These are phyloP conservation scores for Alsophila aescularia DNA, from an alignment of 2,888 invertebrate species.

Conservation along the genomic window DNA sequence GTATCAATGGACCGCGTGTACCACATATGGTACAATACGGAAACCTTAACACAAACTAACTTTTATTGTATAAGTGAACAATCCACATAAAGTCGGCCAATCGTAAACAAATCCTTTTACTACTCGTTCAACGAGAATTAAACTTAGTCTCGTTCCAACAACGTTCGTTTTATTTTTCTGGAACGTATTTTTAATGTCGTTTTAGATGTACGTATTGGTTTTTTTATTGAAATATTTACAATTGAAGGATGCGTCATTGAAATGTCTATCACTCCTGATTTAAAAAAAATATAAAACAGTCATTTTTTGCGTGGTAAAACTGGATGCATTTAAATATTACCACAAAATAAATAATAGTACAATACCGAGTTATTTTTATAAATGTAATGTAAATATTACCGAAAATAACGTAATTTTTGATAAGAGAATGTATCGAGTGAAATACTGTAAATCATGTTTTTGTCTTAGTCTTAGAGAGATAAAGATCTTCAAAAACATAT, in stretches of 20 bases:
- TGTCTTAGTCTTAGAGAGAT: too few species aligned
- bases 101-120: constrained; percentile 25
- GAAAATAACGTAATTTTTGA: too few species aligned
- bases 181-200: constrained; percentile 9
- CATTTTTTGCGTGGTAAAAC: constrained; percentile 23
- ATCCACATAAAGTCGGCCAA: constrained; percentile 29
- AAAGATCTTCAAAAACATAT: too few species aligned
- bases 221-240: constrained; percentile 18
- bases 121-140: constrained; percentile 16
- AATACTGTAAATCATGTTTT: too few species aligned
- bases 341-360: too few species aligned
- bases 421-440: too few species aligned
- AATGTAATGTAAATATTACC: too few species aligned
- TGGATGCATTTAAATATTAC: neutral
- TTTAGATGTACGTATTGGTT: constrained; percentile 8
- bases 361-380: too few species aligned
- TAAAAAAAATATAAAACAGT: constrained; percentile 14
- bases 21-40: constrained; percentile 15
- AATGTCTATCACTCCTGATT: constrained; percentile 27
- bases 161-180: constrained; percentile 17
- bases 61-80: constrained; percentile 32
- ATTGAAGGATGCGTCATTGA: constrained; percentile 28
- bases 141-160: constrained; percentile 30
- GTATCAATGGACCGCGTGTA: constrained; percentile 8
- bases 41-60: neutral